Evolutionary conservation across 2,797 vertebrate species (phyloP), one percentile per base, ranked within the genome.

Genomic region (Austrolebias charrua): DNA sequence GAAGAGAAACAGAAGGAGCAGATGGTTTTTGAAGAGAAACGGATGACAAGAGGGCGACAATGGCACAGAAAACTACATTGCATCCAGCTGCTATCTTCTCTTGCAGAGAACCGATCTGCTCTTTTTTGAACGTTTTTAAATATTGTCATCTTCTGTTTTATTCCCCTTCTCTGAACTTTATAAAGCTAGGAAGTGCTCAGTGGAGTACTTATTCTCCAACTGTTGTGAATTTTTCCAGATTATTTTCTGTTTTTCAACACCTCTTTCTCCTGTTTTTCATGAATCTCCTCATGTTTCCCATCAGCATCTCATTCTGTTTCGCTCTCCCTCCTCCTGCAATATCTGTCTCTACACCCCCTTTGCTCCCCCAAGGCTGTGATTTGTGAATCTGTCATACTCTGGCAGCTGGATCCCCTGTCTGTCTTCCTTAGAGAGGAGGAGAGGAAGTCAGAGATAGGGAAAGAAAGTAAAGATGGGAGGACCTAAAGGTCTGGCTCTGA

Each of bases 341-440:
- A 50, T 66, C 50, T 46, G 13, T 55, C 48, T 67, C 57, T 63
- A 31, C 50, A 52, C 56, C 55, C 50, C 54, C 61, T 66, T 58
- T 55, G 14, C 69, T 79, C 75, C 77, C 79, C 64, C 44, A 64
- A 76, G 78, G 71, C 73, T 49, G 75, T 85, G 82, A 87, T 89
- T 88, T 89, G 82, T 89, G 81, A 71, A 82, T 74, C 78, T 84
- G 87, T 87, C 84, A 78, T 45, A 73, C 67, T 69, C 47, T 76
- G 76, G 79, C 80, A 83, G 79, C 81, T 84, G 81, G 79, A 82
- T 84, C 70, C 44, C 79, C 77, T 66, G 66, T 75, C 78, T 84
- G 68, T 60, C 66, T 73, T 80, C 80, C 58, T 63, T 33, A 72
- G 75, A 78, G 71, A 66, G 62, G 55, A 28, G 43, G 52, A 14